phyloP scores from a whole-genome alignment of 1,140 invertebrate genomes.

The Pantala flavescens region DNA sequence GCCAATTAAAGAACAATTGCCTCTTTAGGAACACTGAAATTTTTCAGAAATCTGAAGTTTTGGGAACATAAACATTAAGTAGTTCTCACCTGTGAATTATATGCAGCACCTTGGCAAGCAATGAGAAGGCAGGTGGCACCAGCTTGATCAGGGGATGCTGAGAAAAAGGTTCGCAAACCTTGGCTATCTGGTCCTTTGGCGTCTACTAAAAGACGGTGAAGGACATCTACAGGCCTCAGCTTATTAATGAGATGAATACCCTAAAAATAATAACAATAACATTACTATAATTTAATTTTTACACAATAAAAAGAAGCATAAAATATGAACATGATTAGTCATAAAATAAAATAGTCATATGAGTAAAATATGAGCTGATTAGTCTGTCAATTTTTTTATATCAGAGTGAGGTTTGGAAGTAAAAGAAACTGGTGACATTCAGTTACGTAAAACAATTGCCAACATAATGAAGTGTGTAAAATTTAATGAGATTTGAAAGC shows the following conservation, averaged over 20 bases:
- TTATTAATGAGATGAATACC: conserved; percentile 75
- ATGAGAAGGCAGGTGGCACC: conserved; percentile 80
- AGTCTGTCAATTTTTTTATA: too few relatives aligned
- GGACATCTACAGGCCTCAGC: conserved; percentile 73
- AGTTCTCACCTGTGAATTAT: conserved; percentile 50
- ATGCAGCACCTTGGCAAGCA: conserved; percentile 59
- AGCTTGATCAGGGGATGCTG: conserved; percentile 72
- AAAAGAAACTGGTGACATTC: too few relatives aligned
- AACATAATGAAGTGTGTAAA: too few relatives aligned
- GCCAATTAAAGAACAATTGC: too few relatives aligned
- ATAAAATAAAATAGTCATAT: too few relatives aligned
- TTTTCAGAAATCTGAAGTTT: too few relatives aligned
- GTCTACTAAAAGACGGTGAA: conserved; percentile 67
- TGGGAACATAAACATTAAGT: too few relatives aligned
- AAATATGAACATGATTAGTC: background rate
- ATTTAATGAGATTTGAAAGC: too few relatives aligned
- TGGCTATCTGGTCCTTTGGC: conserved; percentile 74
- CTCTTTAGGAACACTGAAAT: too few relatives aligned
- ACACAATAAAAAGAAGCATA: background rate
- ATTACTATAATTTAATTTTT: conserved; percentile 13
- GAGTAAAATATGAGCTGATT: too few relatives aligned
- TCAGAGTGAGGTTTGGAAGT: too few relatives aligned
- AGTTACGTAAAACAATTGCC: too few relatives aligned
- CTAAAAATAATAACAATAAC: conserved; percentile 30
- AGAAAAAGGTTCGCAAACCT: conserved; percentile 74